Evolutionary conservation across 2,797 vertebrate genomes (phyloP).

Genomic region (Alauda arvensis): DNA sequence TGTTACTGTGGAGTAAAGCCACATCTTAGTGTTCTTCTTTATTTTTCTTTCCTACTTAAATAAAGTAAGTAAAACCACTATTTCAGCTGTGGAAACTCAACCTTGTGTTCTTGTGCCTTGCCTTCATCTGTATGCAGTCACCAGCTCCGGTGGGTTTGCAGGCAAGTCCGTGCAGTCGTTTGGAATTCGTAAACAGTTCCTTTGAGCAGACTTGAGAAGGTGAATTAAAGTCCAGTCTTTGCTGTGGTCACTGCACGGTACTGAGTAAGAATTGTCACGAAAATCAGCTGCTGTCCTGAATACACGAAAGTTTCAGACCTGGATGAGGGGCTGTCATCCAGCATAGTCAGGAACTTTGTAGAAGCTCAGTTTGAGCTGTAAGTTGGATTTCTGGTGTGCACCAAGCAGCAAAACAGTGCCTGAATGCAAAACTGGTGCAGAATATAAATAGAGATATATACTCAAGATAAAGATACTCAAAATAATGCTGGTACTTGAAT

Average conservation of each 20-base stretch:
- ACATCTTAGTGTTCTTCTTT: neutral
- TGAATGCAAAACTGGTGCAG: neutral
- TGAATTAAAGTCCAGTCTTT: neutral
- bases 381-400: neutral
- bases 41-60: neutral
- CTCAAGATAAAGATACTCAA: neutral
- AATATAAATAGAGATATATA: neutral
- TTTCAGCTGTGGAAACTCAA: neutral
- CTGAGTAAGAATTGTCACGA: neutral
- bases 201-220: neutral
- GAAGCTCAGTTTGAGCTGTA: constrained; percentile 41
- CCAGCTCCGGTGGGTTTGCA: neutral
- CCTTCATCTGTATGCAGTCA: neutral
- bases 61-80: neutral
- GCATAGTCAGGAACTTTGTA: neutral
- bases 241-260: neutral
- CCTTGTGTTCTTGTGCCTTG: neutral
- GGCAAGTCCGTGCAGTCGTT: neutral
- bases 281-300: neutral
- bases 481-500: neutral
- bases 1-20: neutral
- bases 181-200: neutral
- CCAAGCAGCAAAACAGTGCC: neutral
- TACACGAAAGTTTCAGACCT: neutral
- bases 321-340: neutral